Percentiles rank a stretch among this genome's conserved stretches.
Conservation (phyloP, 2,797 vertebrate species). For the Myotis vivesi region DNA sequence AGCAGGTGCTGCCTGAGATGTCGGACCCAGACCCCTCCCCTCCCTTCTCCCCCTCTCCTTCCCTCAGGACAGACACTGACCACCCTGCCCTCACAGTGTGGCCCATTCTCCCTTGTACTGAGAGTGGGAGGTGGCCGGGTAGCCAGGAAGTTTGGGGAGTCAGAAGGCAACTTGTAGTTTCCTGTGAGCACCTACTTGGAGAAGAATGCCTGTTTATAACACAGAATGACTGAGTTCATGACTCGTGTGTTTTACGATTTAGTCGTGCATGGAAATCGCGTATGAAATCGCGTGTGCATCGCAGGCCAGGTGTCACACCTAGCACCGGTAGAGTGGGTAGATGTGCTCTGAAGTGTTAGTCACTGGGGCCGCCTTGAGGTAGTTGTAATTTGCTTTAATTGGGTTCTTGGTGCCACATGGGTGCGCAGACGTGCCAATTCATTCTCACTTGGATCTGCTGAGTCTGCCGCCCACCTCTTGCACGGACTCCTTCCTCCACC, state of each 20-base stretch:
- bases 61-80: neutral
- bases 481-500: neutral
- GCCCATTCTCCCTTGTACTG: neutral
- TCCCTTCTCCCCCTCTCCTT: neutral
- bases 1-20: neutral
- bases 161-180: slow-evolving; percentile 15
- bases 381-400: slow-evolving; percentile 53
- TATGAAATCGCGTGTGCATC: neutral
- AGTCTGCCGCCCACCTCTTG: neutral
- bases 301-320: neutral
- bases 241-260: neutral
- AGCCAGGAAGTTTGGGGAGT: neutral
- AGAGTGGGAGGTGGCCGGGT: neutral
- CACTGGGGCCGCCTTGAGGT: slow-evolving; percentile 16
- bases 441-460: neutral
- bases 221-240: neutral
- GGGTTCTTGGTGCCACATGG: neutral
- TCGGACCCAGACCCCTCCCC: neutral
- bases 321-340: neutral
- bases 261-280: neutral
- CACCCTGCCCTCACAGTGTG: neutral
- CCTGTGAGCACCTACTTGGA: neutral
- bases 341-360: slow-evolving; percentile 8
- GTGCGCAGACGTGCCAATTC: neutral
- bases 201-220: slow-evolving; percentile 1